Percentiles rank a stretch among this genome's conserved stretches.
phyloP scores from a whole-genome alignment of 2,113 vertebrate genomes.

The Sceloporus undulatus region DNA sequence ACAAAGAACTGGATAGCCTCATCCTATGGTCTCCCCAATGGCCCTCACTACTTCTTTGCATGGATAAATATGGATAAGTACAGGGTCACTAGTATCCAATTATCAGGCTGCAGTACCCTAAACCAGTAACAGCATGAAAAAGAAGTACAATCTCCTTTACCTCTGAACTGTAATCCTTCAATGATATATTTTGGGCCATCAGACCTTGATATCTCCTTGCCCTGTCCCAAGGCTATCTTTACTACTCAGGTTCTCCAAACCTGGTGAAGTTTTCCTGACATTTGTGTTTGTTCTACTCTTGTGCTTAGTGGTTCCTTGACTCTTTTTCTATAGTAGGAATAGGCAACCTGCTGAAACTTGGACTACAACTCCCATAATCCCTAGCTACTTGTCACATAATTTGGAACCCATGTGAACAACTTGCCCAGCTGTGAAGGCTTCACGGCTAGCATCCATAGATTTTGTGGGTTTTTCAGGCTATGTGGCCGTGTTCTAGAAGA shows the following conservation, averaged over 20 bases:
- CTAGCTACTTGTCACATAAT: too few species aligned
- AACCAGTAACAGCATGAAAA: not conserved
- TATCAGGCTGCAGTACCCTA: not conserved
- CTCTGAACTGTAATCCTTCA: not conserved
- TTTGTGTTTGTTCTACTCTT: not conserved
- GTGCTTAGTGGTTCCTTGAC: not conserved
- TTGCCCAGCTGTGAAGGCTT: too few species aligned
- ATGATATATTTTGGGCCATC: not conserved
- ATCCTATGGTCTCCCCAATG: not conserved
- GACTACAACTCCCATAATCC: too few species aligned
- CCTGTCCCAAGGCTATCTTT: not conserved
- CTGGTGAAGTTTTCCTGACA: not conserved
- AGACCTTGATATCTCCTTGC: not conserved
- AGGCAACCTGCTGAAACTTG: too few species aligned
- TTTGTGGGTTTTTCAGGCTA: too few species aligned
- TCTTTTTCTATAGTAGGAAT: too few species aligned
- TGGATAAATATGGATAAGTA: not conserved
- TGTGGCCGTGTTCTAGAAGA: too few species aligned
- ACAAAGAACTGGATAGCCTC: slow-evolving; percentile 4
- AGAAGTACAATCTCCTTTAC: not conserved
- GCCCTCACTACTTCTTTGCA: not conserved
- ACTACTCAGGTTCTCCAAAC: too few species aligned
- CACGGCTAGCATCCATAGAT: too few species aligned
- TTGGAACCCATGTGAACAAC: too few species aligned
- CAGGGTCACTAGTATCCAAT: not conserved